A percentile compares a stretch with the other conserved stretches of the same genome.
Evolutionary conservation across 1,140 invertebrate genomes (phyloP).

Genomic region (Neoseiulus cucumeris): DNA sequence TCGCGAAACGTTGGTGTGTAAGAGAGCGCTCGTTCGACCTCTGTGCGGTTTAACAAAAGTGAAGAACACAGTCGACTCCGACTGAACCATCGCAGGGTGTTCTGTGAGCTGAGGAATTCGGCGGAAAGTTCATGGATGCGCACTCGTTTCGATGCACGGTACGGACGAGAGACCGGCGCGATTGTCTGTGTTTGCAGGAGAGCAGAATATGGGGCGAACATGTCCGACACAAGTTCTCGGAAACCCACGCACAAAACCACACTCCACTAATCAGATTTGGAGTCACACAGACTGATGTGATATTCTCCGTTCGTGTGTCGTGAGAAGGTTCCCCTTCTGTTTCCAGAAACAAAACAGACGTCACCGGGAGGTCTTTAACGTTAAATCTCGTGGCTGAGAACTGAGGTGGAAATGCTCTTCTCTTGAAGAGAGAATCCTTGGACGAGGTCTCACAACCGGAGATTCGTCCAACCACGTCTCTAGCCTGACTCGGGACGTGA

Average conservation of each 20-base stretch:
- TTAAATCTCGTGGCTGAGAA: too few species aligned
- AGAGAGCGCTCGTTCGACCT: neutral
- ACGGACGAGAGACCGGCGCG: neutral
- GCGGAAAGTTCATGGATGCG: neutral
- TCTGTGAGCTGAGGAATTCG: neutral
- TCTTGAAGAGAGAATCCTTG: too few species aligned
- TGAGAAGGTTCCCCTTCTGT: too few species aligned
- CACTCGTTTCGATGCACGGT: neutral
- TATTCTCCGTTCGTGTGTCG: too few species aligned
- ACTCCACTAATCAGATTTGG: too few species aligned
- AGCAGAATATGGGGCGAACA: neutral
- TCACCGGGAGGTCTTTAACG: neutral
- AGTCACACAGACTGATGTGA: too few species aligned
- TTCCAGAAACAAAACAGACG: neutral
- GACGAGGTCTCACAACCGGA: too few species aligned
- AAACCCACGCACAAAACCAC: too few species aligned
- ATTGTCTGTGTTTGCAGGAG: neutral
- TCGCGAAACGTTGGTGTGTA: neutral
- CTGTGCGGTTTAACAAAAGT: neutral
- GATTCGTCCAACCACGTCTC: too few species aligned
- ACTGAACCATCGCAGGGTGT: slow-evolving; percentile 4
- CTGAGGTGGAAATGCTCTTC: too few species aligned
- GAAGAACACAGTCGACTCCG: neutral
- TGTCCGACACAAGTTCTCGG: too few species aligned
- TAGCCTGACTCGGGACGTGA: too few species aligned